A percentile compares a stretch with the other conserved stretches of the same genome.
Conservation (phyloP, 2,113 vertebrate species). For the Nibea coibor region DNA sequence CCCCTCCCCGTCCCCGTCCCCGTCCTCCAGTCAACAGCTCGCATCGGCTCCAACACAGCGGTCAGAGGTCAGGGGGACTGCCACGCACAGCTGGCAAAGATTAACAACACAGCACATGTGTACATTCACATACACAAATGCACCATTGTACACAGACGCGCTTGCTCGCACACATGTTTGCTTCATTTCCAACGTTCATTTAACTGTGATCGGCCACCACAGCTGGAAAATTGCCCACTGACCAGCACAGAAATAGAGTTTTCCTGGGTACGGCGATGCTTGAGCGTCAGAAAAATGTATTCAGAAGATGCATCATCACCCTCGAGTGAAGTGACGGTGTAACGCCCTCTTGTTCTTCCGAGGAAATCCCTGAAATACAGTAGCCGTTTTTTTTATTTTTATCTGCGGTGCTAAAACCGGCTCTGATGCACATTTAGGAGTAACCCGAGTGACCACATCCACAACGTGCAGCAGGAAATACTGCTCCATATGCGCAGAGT, state of each 20-base stretch:
- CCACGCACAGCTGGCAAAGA: slow-evolving; percentile 81
- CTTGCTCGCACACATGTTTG: slow-evolving; percentile 53
- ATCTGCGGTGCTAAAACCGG: not conserved
- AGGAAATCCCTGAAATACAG: slow-evolving; percentile 6
- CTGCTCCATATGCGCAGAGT: slow-evolving; percentile 39
- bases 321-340: not conserved
- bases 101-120: slow-evolving; percentile 76
- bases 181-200: slow-evolving; percentile 54
- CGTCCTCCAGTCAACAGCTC: slow-evolving; percentile 52
- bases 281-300: not conserved
- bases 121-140: slow-evolving; percentile 70
- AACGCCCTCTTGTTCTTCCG: not conserved
- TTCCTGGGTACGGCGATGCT: not conserved
- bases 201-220: slow-evolving; percentile 47
- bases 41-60: slow-evolving; percentile 33
- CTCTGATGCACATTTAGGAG: not conserved
- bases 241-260: slow-evolving; percentile 20
- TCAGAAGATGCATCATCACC: not conserved
- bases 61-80: slow-evolving; percentile 75
- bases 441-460: slow-evolving; percentile 36
- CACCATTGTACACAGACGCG: slow-evolving; percentile 65
- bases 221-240: slow-evolving; percentile 38
- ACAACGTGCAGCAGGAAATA: slow-evolving; percentile 42
- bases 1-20: slow-evolving; percentile 1
- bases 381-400: not conserved